A percentile compares a stretch with the other conserved stretches of the same genome.
phyloP scores from a whole-genome alignment of 1,140 invertebrate species.

The Lepidostoma basale region DNA sequence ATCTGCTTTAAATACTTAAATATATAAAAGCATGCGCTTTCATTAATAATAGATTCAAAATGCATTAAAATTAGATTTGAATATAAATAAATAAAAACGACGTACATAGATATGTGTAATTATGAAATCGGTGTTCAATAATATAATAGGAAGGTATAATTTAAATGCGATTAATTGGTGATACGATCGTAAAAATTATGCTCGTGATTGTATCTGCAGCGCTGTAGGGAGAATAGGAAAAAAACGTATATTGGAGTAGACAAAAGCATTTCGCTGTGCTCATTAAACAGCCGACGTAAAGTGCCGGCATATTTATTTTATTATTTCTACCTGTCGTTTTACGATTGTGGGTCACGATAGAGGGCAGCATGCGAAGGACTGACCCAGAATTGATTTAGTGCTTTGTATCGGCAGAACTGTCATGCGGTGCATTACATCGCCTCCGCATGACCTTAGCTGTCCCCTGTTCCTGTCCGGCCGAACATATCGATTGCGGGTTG shows the following conservation, averaged over 20 bases:
- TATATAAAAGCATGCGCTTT: too few species aligned
- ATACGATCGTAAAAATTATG: constrained; percentile 27
- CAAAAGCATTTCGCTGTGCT: constrained; percentile 28
- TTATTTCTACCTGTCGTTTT: constrained; percentile 30
- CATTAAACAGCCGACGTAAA: constrained; percentile 23
- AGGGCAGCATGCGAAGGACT: constrained; percentile 33
- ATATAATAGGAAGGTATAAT: constrained; percentile 17
- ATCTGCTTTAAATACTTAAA: too few species aligned
- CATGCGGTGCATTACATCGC: background rate
- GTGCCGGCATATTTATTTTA: constrained; percentile 31
- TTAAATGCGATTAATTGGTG: constrained; percentile 23
- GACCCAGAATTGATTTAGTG: constrained; percentile 41
- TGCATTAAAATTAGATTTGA: constrained; percentile 1
- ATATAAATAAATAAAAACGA: constrained; percentile 4
- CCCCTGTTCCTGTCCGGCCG: background rate
- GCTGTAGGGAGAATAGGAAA: background rate
- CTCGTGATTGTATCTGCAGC: background rate
- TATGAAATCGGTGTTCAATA: constrained; percentile 11
- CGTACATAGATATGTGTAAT: too few species aligned
- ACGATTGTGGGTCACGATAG: constrained; percentile 29
- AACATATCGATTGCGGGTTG: constrained; percentile 12
- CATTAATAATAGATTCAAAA: constrained; percentile 18
- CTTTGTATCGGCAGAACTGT: background rate
- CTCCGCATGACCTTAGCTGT: constrained; percentile 2
- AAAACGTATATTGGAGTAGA: constrained; percentile 18